Conservation (phyloP, 2,888 invertebrate species). For the Prosopocoilus inquinatus region DNA sequence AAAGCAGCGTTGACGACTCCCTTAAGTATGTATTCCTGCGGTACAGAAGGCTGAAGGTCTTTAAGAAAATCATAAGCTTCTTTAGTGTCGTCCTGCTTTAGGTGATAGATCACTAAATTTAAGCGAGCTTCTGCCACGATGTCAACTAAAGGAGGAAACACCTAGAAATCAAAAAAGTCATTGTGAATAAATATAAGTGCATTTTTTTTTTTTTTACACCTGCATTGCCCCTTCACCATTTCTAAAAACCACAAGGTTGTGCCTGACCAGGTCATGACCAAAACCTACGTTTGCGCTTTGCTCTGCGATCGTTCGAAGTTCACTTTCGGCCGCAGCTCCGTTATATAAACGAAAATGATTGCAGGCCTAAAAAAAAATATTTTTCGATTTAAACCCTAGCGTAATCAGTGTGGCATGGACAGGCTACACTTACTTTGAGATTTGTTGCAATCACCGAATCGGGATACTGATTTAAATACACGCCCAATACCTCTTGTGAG, state of each 20-base stretch:
- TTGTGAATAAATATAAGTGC: background rate
- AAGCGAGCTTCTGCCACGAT: slow-evolving; percentile 95
- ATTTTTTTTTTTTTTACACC: slow-evolving; percentile 54
- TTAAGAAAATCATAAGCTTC: slow-evolving; percentile 89
- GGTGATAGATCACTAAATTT: slow-evolving; percentile 92
- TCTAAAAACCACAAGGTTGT: slow-evolving; percentile 93
- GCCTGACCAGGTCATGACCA: slow-evolving; percentile 89
- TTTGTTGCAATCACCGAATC: slow-evolving; percentile 96
- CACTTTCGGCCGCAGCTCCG: slow-evolving; percentile 91
- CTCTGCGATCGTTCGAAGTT: slow-evolving; percentile 76
- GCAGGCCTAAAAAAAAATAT: slow-evolving; percentile 58
- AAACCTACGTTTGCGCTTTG: slow-evolving; percentile 71
- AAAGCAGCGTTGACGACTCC: slow-evolving; percentile 93
- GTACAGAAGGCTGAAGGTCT: slow-evolving; percentile 88
- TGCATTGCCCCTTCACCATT: slow-evolving; percentile 93
- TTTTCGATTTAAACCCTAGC: no score
- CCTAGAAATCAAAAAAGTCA: slow-evolving; percentile 40
- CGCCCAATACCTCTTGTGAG: slow-evolving; percentile 93
- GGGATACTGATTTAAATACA: slow-evolving; percentile 87
- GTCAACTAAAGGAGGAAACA: slow-evolving; percentile 86
- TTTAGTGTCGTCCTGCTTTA: slow-evolving; percentile 82
- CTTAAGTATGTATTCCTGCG: slow-evolving; percentile 94
- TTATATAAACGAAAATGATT: slow-evolving; percentile 86
- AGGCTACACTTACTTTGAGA: slow-evolving; percentile 63
- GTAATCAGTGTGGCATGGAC: background rate